Evolutionary conservation across 2,888 invertebrate species (phyloP).

Genomic region (Sarcophaga variegata): DNA sequence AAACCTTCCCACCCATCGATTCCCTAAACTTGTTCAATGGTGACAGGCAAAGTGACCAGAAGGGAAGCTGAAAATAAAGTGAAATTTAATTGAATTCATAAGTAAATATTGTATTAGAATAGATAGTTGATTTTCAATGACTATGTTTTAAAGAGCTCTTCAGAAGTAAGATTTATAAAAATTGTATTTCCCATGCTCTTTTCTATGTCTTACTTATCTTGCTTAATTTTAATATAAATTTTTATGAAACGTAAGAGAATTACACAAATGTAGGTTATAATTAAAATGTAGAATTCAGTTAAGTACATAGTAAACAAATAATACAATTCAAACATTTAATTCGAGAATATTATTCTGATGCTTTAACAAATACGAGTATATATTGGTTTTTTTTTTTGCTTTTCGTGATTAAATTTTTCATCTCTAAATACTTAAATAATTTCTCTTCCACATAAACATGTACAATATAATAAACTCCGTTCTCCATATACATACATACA

Average conservation of each 20-base stretch:
- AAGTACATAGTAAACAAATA: background rate
- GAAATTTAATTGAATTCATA: constrained; percentile 68
- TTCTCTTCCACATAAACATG: too few relatives aligned
- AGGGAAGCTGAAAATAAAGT: background rate
- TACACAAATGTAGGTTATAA: background rate
- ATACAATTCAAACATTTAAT: background rate
- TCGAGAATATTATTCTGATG: background rate
- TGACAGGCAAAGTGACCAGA: background rate
- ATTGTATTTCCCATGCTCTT: constrained; percentile 28
- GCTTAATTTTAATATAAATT: too few relatives aligned
- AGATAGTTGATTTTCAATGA: constrained; percentile 41
- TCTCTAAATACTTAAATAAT: too few relatives aligned
- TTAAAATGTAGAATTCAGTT: background rate
- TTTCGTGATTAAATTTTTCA: background rate
- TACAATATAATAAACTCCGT: too few relatives aligned
- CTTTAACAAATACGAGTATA: background rate
- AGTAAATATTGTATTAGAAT: constrained; percentile 66
- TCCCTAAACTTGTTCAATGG: too few relatives aligned
- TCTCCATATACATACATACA: too few relatives aligned
- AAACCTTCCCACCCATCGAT: too few relatives aligned
- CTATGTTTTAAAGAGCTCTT: constrained; percentile 45
- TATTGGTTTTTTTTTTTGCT: background rate
- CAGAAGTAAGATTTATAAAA: constrained; percentile 52
- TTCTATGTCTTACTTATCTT: too few relatives aligned
- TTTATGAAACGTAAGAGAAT: background rate